phyloP scores from a whole-genome alignment of 2,888 invertebrate genomes.

The Synanthedon andrenaeformis region DNA sequence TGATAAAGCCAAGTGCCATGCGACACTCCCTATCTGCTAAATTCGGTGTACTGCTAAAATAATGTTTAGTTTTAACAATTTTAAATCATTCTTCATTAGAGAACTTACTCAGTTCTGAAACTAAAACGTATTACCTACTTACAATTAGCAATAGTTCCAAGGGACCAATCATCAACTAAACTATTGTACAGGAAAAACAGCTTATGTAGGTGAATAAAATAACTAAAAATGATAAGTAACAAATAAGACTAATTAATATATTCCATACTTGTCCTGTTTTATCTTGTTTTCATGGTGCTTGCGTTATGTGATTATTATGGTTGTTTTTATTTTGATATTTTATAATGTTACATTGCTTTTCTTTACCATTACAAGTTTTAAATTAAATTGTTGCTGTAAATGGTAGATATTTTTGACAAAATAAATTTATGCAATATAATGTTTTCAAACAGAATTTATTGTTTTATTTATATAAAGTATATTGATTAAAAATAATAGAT shows the following conservation, averaged over 20 bases:
- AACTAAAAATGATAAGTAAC: not conserved
- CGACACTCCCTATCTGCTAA: conserved; percentile 60
- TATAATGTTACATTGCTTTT: not conserved
- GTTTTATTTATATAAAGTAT: not conserved
- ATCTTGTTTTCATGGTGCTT: not conserved
- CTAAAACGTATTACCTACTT: too few species aligned
- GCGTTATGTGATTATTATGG: not conserved
- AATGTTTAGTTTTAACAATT: conserved; percentile 5
- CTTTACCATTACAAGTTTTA: not conserved
- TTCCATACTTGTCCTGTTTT: not conserved
- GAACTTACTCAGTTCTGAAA: too few species aligned
- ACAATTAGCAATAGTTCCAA: too few species aligned
- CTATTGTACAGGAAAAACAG: not conserved
- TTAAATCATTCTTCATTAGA: not conserved
- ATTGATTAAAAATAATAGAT: conserved; percentile 1
- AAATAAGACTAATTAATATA: not conserved
- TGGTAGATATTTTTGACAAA: conserved; percentile 4
- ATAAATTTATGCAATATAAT: not conserved
- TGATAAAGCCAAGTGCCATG: conserved; percentile 62
- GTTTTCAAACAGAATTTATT: conserved; percentile 4
- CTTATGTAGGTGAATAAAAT: not conserved
- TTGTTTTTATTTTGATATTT: not conserved
- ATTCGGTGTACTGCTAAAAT: conserved; percentile 22
- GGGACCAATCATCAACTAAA: not conserved
- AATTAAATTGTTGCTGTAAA: too few species aligned